phyloP scores from a whole-genome alignment of 2,888 invertebrate genomes.

The Alloscopus bannaensis region DNA sequence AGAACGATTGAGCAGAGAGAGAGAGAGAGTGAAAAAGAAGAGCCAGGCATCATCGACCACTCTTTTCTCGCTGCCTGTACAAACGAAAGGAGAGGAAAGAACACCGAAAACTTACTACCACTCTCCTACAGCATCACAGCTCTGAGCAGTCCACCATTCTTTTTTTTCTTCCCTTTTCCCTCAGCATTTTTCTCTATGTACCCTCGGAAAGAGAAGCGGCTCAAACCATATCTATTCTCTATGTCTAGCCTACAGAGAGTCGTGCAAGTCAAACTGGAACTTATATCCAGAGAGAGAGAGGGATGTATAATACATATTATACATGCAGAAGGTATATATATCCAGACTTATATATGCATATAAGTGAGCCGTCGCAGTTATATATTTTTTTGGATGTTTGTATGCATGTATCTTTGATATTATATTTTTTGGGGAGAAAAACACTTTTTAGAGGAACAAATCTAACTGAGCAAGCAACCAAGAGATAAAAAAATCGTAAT shows the following conservation, averaged over 20 bases:
- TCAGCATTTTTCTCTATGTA: background rate
- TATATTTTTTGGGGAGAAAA: background rate
- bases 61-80: slow-evolving; percentile 19
- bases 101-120: background rate
- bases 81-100: background rate
- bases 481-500: background rate
- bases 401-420: background rate
- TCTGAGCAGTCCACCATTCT: slow-evolving; percentile 22
- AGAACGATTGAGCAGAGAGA: slow-evolving; percentile 21
- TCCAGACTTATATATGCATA: background rate
- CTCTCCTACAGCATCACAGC: background rate
- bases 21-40: slow-evolving; percentile 16
- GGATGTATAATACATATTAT: background rate
- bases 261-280: slow-evolving; percentile 1
- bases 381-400: background rate
- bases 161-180: slow-evolving; percentile 10
- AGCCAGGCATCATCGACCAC: slow-evolving; percentile 55
- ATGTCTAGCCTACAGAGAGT: background rate
- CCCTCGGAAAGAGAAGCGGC: slow-evolving; percentile 21
- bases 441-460: background rate
- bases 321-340: background rate
- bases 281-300: too few species aligned
- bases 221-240: slow-evolving; percentile 23
- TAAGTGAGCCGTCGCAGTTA: background rate
- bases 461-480: background rate